These are phyloP conservation scores for Dendroctonus ponderosae DNA, from an alignment of 1,140 invertebrate genomes.

Conservation along the genomic window DNA sequence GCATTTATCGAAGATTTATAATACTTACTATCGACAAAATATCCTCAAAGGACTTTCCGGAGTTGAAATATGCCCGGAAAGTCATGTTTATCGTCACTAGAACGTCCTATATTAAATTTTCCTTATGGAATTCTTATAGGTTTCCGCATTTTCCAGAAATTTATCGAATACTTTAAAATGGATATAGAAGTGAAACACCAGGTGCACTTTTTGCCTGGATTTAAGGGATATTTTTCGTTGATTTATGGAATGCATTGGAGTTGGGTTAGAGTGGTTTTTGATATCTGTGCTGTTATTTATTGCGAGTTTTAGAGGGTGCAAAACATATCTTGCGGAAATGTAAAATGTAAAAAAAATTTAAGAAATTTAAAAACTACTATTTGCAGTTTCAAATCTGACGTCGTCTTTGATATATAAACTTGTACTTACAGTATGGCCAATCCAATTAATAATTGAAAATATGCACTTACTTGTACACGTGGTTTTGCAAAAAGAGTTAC, in stretches of 20 bases:
- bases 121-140: conserved; percentile 27
- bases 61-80: conserved; percentile 18
- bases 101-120: conserved; percentile 27
- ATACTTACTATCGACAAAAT: conserved; percentile 16
- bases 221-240: conserved; percentile 23
- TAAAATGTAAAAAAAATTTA: too few species aligned
- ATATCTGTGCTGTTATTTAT: conserved; percentile 21
- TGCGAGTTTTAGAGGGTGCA: background rate
- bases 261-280: conserved; percentile 21
- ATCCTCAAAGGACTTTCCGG: conserved; percentile 21
- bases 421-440: too few species aligned
- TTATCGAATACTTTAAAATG: conserved; percentile 28
- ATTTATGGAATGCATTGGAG: conserved; percentile 23
- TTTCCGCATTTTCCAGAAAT: conserved; percentile 26
- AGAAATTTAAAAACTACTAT: too few species aligned
- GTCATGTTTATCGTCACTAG: conserved; percentile 26
- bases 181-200: conserved; percentile 29
- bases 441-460: too few species aligned
- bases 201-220: conserved; percentile 28
- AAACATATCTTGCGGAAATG: too few species aligned
- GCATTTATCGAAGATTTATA: conserved; percentile 26
- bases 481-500: too few species aligned
- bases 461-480: too few species aligned
- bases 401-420: too few species aligned
- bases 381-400: too few species aligned